Evolutionary conservation across 2,113 vertebrate species (phyloP).

Genomic region (Oreochromis niloticus): DNA sequence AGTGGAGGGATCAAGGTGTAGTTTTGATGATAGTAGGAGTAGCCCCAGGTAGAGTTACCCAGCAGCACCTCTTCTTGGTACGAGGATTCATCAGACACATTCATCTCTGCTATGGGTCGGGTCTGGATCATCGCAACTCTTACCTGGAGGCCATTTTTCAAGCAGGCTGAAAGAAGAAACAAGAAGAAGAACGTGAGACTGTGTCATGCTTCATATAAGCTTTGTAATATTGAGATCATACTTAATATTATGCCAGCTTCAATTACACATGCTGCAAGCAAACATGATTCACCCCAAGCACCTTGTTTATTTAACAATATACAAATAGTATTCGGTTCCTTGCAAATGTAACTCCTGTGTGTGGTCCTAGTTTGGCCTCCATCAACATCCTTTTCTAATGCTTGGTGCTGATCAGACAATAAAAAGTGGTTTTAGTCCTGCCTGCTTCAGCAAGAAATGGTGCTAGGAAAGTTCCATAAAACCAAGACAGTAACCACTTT

Average conservation of each 20-base stretch:
- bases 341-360: neutral
- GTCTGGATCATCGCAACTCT: conserved; percentile 4
- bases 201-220: neutral
- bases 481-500: neutral
- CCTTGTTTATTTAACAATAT: neutral
- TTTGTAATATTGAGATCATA: neutral
- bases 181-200: neutral
- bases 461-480: neutral
- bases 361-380: neutral
- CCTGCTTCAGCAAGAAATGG: neutral
- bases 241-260: neutral
- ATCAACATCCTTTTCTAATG: neutral
- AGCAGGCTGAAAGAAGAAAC: neutral
- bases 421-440: neutral
- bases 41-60: conserved; percentile 44
- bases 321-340: neutral
- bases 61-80: conserved; percentile 18
- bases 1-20: conserved; percentile 16
- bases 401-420: neutral
- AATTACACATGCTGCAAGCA: neutral
- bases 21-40: conserved; percentile 36
- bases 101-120: conserved; percentile 36
- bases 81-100: conserved; percentile 12
- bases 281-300: neutral
- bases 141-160: neutral